Base-by-base conservation (phyloP, 2,797 vertebrate species). In the Clarias platycephalus region DNA sequence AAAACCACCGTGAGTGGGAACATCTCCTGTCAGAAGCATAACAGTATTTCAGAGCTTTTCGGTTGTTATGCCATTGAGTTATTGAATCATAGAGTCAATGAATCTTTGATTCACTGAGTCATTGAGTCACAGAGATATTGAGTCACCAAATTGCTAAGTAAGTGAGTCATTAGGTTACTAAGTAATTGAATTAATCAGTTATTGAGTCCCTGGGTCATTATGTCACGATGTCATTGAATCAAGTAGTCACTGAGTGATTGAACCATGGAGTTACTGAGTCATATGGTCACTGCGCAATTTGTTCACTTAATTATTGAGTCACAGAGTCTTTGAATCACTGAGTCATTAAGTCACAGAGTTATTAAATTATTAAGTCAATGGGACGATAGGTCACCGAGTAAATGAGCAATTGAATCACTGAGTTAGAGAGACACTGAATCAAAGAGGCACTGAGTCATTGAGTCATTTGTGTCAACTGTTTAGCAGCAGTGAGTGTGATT, bases 1-100 rank as follows among this genome's bases (percentile, higher is more conserved):
- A 98, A 98, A 94, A 99, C 97, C 92, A 99, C 98, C 44, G 98
- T 99, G 94, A 95, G 97, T 96, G 86, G 53, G 76, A 37, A 40
- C 22, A 10, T 22, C 12, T 53, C n/a, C 26, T n/a, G 70, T 53
- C 49, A 75, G 28, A 31, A 76, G 16, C 0, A 7, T 37, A 22
- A 13, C 28, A 24, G 20, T 13, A 77, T 60, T 49, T 20, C 10
- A 2, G 18, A 60, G 22, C 5, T 12, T 62, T 62, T 62, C 57
- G 8, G 22, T 62, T 0, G 5, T 53, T 72, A 40, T 4, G 13
- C 55, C 16, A 4, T 44, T 22, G 20, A 34, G 24, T 34, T 9
- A 2, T 66, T 26, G 15, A 34, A n/a, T 31, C 34, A 8, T 70
- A 37, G 15, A 68, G 28, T 18, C 66, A 26, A 5, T 24, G 0